Evolutionary conservation across 2,888 invertebrate genomes (phyloP).

Genomic region (Eucera pruinosa): DNA sequence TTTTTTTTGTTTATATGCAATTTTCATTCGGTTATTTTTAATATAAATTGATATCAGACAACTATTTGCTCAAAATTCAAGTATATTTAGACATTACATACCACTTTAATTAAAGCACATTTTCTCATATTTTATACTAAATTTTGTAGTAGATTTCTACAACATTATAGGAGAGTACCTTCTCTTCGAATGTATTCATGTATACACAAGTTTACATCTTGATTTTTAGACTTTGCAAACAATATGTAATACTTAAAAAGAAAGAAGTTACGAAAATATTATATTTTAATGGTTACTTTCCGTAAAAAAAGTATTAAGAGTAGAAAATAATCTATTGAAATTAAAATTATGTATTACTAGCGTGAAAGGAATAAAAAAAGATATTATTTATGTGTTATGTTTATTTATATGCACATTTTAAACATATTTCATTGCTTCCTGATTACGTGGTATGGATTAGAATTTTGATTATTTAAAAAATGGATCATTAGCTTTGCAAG

Average conservation of each 20-base stretch:
- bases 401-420: slow-evolving; percentile 35
- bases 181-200: slow-evolving; percentile 15
- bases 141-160: slow-evolving; percentile 19
- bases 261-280: slow-evolving; percentile 1
- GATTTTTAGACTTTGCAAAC: slow-evolving; percentile 3
- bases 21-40: slow-evolving; percentile 14
- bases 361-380: slow-evolving; percentile 25
- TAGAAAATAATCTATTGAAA: slow-evolving; percentile 4
- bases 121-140: slow-evolving; percentile 18
- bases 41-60: slow-evolving; percentile 9
- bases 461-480: slow-evolving; percentile 19
- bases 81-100: slow-evolving; percentile 29
- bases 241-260: slow-evolving; percentile 17
- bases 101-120: slow-evolving; percentile 25
- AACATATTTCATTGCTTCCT: slow-evolving; percentile 19
- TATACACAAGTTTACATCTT: slow-evolving; percentile 16
- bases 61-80: slow-evolving; percentile 20
- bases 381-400: slow-evolving; percentile 40
- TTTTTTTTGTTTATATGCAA: neutral
- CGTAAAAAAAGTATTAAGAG: slow-evolving; percentile 13
- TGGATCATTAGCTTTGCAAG: slow-evolving; percentile 19
- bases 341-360: no score
- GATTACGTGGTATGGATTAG: slow-evolving; percentile 13
- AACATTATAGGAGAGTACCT: slow-evolving; percentile 2
- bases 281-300: slow-evolving; percentile 14